Percentiles rank a stretch among this genome's conserved stretches.
Evolutionary conservation across 2,113 vertebrate species (phyloP).

Genomic region (Phalacrocorax aristotelis): DNA sequence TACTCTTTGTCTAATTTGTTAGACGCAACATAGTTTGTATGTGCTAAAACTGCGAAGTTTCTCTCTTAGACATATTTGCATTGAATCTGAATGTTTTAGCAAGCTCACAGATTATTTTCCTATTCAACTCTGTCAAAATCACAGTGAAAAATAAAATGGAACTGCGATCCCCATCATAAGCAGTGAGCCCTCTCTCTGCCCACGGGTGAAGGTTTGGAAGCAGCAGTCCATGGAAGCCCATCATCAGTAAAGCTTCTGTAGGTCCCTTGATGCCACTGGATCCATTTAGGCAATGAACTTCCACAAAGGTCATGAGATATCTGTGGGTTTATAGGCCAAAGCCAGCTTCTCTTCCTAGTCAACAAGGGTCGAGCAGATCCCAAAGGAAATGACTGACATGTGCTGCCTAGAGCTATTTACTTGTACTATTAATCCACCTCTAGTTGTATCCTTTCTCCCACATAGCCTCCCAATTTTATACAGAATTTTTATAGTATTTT

Average conservation of each 20-base stretch:
- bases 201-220: neutral
- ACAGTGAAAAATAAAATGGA: neutral
- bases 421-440: constrained; percentile 13
- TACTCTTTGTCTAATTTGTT: neutral
- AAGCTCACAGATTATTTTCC: neutral
- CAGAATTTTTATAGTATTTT: neutral
- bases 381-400: neutral
- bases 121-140: neutral
- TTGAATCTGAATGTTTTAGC: neutral
- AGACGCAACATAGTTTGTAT: neutral
- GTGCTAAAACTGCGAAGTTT: neutral
- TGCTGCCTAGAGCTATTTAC: constrained; percentile 2
- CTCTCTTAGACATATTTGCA: neutral
- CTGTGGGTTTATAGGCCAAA: neutral
- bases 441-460: constrained; percentile 1
- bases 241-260: neutral
- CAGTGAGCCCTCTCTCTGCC: neutral
- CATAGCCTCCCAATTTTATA: neutral
- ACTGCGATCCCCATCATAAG: neutral
- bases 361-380: neutral
- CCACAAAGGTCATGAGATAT: constrained; percentile 26
- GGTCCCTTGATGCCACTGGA: neutral
- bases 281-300: neutral
- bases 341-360: neutral
- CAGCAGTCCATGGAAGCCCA: neutral